These are phyloP conservation scores for Odontomachus brunneus DNA, from an alignment of 1,140 invertebrate genomes.

Conservation along the genomic window DNA sequence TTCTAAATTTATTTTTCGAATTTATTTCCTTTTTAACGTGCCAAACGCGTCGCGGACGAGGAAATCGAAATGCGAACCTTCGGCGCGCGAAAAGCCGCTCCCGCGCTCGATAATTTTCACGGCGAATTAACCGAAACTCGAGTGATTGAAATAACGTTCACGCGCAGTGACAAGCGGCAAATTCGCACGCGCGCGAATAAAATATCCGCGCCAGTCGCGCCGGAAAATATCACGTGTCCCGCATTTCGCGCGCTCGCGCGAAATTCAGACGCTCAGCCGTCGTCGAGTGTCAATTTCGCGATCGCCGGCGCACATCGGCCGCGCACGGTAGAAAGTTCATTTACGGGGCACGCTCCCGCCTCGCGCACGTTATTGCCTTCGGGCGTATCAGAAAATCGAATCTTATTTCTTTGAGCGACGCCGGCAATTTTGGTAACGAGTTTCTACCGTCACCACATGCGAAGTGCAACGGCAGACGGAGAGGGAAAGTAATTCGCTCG, in stretches of 20 bases:
- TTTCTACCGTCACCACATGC: slow-evolving; percentile 13
- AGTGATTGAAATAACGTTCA: no score
- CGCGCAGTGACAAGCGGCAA: no score
- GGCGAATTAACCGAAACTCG: no score
- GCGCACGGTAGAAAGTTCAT: slow-evolving; percentile 65
- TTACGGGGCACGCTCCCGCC: slow-evolving; percentile 41
- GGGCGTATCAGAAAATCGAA: slow-evolving; percentile 47
- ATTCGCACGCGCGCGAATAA: no score
- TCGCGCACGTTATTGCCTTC: slow-evolving; percentile 33
- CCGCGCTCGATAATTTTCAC: no score
- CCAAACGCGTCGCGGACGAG: no score
- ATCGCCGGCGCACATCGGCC: slow-evolving; percentile 21
- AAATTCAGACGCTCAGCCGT: not conserved
- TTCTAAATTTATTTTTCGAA: no score
- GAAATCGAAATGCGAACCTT: no score
- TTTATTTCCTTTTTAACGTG: no score
- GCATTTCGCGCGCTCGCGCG: not conserved
- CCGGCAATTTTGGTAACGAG: slow-evolving; percentile 35
- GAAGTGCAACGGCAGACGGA: not conserved
- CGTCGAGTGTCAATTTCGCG: slow-evolving; percentile 14
- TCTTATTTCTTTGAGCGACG: slow-evolving; percentile 26
- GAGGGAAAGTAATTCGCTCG: not conserved
- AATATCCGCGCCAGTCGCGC: no score
- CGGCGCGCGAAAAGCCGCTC: no score
- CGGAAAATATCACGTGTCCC: no score